Percentiles rank a stretch among this genome's conserved stretches.
Evolutionary conservation across 2,113 vertebrate species (phyloP).

Genomic region (Miniopterus natalensis): DNA sequence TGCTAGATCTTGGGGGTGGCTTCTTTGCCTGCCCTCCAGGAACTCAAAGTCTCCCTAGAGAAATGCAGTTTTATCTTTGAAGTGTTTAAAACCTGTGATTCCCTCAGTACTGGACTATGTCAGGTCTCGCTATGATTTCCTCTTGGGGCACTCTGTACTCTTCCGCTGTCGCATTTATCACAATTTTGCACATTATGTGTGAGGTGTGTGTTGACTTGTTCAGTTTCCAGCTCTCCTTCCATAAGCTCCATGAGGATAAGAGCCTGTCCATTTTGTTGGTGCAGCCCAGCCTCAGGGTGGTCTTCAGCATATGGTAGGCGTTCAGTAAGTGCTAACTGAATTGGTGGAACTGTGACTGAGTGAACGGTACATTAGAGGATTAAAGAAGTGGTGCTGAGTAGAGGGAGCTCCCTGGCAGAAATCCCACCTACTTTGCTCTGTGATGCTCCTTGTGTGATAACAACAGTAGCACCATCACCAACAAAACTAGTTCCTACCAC

Average conservation of each 20-base stretch:
- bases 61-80: not conserved
- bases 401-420: not conserved
- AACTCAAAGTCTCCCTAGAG: not conserved
- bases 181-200: no score
- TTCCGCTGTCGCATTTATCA: no score
- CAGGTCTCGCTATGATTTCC: not conserved
- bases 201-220: not conserved
- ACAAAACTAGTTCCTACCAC: accelerated
- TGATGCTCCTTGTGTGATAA: not conserved
- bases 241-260: not conserved
- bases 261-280: not conserved
- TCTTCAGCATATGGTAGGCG: not conserved
- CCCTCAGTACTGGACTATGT: not conserved
- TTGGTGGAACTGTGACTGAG: not conserved
- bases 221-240: not conserved
- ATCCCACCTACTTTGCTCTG: not conserved
- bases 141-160: accelerated
- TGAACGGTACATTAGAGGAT: not conserved
- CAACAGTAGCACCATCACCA: accelerated
- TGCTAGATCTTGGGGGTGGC: not conserved
- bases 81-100: not conserved
- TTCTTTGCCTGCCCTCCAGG: not conserved
- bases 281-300: not conserved
- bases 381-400: not conserved
- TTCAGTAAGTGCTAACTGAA: not conserved